Base-by-base conservation (phyloP, 2,113 vertebrate genomes). In the Phrynosoma platyrhinos region DNA sequence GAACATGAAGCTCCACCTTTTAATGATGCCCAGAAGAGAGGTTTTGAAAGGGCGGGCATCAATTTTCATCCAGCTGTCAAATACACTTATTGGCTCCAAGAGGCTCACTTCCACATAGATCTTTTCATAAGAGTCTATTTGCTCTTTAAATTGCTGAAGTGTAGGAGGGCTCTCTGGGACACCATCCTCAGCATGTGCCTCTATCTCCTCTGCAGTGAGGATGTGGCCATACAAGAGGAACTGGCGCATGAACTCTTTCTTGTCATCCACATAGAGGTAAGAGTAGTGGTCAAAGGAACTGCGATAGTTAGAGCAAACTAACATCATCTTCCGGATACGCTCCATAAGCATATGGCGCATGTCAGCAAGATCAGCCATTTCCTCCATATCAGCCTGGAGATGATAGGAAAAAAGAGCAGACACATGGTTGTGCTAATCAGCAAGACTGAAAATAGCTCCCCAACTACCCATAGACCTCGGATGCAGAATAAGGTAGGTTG, bases 1-100 rank as follows among this genome's bases (percentile, higher is more conserved):
- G 94, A 99, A 99, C 97, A 97, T 96, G 91, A 98, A 93, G 92
- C 98, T 99, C 98, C 98, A 99, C 90, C 96, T 98, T 92, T 98
- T 99, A 81, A 99, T 96, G 79, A 97, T 87, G 2, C 98, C 98
- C 82, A 99, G 95, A 92, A 99, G 90, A 25, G 98, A 94, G 0
- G 88, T 96, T 93, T 98, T 99, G 92, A 99, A 97, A 77, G 96
- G 95, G 0, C 95, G 94, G 0, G 95, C 95, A 0, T 99, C 98
- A 0, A 99, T 95, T 91, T 95, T 97, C 97, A 99, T 97, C 98
- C 99, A 99, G 23, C 96, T 42, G 0, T 97, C 97, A 76, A 99
- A 97, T 69, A 98, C 88, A 25, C 85, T 95, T 77, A 97, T 0
- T 0, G 97, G 96, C 90, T 98, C 96, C 20, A 99, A 85, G 36